Conservation (phyloP, 1,140 invertebrate genomes). For the Vanessa atalanta region DNA sequence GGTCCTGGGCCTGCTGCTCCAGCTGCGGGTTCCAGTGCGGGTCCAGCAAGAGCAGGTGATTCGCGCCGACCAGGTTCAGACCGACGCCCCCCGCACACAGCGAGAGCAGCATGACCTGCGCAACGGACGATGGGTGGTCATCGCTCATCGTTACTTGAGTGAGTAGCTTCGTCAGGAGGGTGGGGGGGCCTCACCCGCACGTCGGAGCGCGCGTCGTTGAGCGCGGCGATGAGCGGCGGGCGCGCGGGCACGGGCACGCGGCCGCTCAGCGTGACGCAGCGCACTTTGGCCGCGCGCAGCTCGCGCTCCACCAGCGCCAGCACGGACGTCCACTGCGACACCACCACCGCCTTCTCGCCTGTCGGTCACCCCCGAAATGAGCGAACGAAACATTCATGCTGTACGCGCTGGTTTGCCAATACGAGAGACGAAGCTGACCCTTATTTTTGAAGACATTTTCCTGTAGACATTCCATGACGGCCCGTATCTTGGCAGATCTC, state of each 20-base stretch:
- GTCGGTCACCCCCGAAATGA: conserved; percentile 15
- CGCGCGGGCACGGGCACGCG: conserved; percentile 83
- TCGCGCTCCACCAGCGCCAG: conserved; percentile 85
- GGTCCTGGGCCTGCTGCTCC: conserved; percentile 94
- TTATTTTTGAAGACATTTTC: conserved; percentile 79
- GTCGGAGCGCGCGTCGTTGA: conserved; percentile 84
- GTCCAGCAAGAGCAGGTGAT: conserved; percentile 94
- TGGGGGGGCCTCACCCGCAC: conserved; percentile 71
- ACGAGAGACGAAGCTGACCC: conserved; percentile 41
- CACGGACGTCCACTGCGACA: conserved; percentile 93
- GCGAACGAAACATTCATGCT: too few species aligned
- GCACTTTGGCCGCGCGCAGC: conserved; percentile 80
- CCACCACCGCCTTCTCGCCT: conserved; percentile 90
- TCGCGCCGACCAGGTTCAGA: conserved; percentile 93
- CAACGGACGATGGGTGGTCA: background rate
- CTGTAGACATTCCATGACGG: conserved; percentile 82
- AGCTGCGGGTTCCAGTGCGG: conserved; percentile 98
- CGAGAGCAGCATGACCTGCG: conserved; percentile 88
- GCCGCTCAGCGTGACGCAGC: conserved; percentile 85
- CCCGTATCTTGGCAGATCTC: conserved; percentile 85
- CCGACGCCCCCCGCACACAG: conserved; percentile 95
- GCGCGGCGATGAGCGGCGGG: conserved; percentile 84
- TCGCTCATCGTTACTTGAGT: too few species aligned
- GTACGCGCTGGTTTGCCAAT: too few species aligned
- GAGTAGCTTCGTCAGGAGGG: too few species aligned